These are phyloP conservation scores for Pegea sp. DNA, from an alignment of 23 tunicate species.

Conservation along the genomic window DNA sequence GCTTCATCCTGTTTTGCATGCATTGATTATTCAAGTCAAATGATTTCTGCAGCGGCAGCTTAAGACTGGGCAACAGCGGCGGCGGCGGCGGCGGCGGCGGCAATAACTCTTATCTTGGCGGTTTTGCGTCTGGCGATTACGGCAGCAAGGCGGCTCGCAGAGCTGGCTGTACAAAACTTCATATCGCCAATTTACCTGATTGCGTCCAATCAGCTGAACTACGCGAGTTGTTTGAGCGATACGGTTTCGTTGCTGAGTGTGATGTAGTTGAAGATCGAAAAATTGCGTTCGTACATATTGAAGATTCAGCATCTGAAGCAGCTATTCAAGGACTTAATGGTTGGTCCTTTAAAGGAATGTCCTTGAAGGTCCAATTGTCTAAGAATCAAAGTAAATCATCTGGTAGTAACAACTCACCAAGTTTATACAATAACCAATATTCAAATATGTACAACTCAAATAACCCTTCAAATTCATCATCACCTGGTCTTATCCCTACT, in stretches of 20 bases:
- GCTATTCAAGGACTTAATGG: conserved; percentile 74
- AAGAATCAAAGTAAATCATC: conserved; percentile 35
- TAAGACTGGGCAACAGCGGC: too few species aligned
- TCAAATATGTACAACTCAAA: too few species aligned
- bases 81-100: too few species aligned
- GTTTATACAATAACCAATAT: too few species aligned
- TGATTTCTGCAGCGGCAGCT: too few species aligned
- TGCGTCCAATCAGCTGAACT: conserved; percentile 33
- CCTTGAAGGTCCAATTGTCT: conserved; percentile 62
- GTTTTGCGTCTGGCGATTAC: too few species aligned
- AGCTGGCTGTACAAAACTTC: conserved; percentile 83
- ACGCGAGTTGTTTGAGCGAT: conserved; percentile 65
- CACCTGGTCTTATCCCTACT: too few species aligned
- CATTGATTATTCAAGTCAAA: too few species aligned
- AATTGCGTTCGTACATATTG: conserved; percentile 88
- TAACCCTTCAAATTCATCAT: too few species aligned
- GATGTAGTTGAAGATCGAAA: conserved; percentile 88
- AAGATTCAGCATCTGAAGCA: conserved; percentile 61
- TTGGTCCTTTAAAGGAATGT: conserved; percentile 25
- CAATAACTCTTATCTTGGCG: too few species aligned
- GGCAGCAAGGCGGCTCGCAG: conserved; percentile 83
- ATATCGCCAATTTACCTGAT: conserved; percentile 73
- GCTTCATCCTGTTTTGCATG: too few species aligned
- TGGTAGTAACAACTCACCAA: not conserved
- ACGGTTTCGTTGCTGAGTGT: conserved; percentile 90